Conservation (phyloP, 2,113 vertebrate species). For the Phaethon lepturus region DNA sequence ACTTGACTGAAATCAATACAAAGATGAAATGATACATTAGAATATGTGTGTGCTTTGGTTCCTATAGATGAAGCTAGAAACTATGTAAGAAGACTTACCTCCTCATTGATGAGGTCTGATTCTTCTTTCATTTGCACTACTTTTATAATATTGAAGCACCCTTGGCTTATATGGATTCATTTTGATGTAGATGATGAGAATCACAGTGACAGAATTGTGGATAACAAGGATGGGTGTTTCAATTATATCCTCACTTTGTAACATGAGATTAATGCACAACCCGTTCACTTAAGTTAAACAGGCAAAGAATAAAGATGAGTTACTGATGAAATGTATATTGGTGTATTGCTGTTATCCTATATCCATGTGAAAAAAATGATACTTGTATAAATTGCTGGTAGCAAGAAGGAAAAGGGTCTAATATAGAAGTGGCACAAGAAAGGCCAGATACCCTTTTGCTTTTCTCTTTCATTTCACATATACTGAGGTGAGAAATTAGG, state of each 20-base stretch:
- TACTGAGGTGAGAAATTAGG: not conserved
- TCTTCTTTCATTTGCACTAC: not conserved
- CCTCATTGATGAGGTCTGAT: not conserved
- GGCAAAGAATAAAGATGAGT: not conserved
- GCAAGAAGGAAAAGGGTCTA: not conserved
- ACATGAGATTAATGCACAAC: not conserved
- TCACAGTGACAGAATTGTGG: not conserved
- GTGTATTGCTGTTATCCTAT: not conserved
- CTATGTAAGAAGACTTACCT: not conserved
- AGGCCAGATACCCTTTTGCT: not conserved
- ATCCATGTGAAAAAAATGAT: not conserved
- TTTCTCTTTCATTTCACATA: not conserved
- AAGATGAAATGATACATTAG: slow-evolving; percentile 35
- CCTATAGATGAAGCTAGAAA: not conserved
- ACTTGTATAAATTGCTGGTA: not conserved
- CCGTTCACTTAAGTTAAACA: not conserved
- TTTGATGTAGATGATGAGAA: not conserved
- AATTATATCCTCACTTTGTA: not conserved
- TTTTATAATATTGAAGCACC: not conserved
- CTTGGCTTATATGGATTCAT: not conserved
- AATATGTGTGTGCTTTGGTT: not conserved
- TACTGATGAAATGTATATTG: not conserved
- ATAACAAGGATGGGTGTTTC: not conserved
- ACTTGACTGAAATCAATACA: slow-evolving; percentile 11
- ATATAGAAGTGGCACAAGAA: not conserved